Conservation (phyloP, 2,113 vertebrate genomes). For the Orcinus orca region DNA sequence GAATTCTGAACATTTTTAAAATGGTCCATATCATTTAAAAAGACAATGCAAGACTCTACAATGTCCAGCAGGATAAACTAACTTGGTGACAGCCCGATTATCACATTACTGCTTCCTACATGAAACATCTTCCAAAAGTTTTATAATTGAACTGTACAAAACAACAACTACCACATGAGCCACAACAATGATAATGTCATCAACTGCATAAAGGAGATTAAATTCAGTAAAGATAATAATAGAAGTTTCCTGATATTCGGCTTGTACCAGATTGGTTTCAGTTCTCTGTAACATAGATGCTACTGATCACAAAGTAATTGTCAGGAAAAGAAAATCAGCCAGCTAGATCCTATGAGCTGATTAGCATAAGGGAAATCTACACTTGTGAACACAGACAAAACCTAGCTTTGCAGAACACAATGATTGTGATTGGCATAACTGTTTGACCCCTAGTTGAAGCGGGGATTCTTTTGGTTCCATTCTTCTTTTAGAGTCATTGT, state of each 20-base stretch:
- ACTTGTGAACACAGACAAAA: slow-evolving; percentile 65
- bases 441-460: slow-evolving; percentile 54
- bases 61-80: background rate
- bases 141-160: background rate
- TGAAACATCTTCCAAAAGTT: slow-evolving; percentile 26
- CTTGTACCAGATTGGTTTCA: background rate
- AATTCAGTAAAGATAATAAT: background rate
- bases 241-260: slow-evolving; percentile 7
- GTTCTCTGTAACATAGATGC: slow-evolving; percentile 18
- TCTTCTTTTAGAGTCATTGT: slow-evolving; percentile 60
- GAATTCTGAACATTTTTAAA: slow-evolving; percentile 36
- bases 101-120: background rate
- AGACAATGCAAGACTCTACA: background rate
- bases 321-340: slow-evolving; percentile 32
- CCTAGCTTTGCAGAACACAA: slow-evolving; percentile 62
- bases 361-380: slow-evolving; percentile 68
- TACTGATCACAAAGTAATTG: slow-evolving; percentile 47
- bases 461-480: slow-evolving; percentile 56
- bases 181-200: background rate
- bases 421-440: slow-evolving; percentile 66
- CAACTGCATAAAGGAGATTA: background rate
- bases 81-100: background rate
- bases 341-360: slow-evolving; percentile 10
- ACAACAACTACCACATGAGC: background rate
- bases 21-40: slow-evolving; percentile 18